Base-by-base conservation (phyloP, 2,113 vertebrate genomes). In the Oryctolagus cuniculus region DNA sequence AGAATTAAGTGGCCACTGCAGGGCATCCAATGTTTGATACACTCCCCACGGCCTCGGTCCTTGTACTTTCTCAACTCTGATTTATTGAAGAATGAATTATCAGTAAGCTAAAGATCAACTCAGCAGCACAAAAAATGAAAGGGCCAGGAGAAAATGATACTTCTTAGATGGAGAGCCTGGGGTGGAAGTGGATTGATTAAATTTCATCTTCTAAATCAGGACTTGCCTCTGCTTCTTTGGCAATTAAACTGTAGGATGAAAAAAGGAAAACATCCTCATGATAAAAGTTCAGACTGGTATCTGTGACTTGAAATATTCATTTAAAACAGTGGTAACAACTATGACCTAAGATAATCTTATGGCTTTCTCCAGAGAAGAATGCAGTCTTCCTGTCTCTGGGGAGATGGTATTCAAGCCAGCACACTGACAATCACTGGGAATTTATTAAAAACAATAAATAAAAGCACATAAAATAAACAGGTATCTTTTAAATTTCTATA, bases 251-350 rank as follows among this genome's bases (percentile, higher is more conserved):
- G 12, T 66, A 49, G 64, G 22, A 27, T 61, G 16, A 77, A 21
- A 49, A 21, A 81, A 21, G 36, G 9, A 44, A 24, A 51, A 84
- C 2, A 70, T 0, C 6, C 10, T 55, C 36, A 36, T 38, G 58
- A 61, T 78, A 72, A 36, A 95, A 91, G 38, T 86, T 89, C 24
- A 79, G 31, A 91, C 70, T 67, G 55, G 24, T 51, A 36, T 83
- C 75, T 89, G 69, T 69, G 79, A 86, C 63, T 89, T 95, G 91
- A 95, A 94, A 82, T 78, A 91, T 91, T 89, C 93, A 93, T 80
- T 88, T 90, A 55, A 83, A 89, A 63, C 15, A 74, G 31, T 79
- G 90, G 11, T 74, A 61, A 73, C 36, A 58, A 74, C n/a, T 55
- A 78, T 90, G 89, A 53, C 49, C 91, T 75, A 58, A 82, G 79